Evolutionary conservation across 2,888 invertebrate species (phyloP).

Genomic region (Euphydryas editha): DNA sequence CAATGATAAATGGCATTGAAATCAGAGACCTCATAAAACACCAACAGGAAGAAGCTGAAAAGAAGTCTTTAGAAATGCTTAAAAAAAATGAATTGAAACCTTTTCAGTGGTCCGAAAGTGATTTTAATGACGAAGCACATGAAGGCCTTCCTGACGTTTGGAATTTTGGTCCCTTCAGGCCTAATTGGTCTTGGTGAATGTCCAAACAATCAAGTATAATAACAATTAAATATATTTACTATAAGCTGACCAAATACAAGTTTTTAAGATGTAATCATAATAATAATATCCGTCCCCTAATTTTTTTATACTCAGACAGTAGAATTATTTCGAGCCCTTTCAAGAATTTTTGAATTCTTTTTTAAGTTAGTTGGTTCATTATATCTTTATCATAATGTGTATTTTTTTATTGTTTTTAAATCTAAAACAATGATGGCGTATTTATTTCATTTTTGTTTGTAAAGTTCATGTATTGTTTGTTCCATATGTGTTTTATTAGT

Average conservation of each 20-base stretch:
- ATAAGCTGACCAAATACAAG: not conserved
- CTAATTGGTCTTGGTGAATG: constrained; percentile 85
- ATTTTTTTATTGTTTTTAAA: not conserved
- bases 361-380: constrained; percentile 16
- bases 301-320: constrained; percentile 1
- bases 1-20: constrained; percentile 65
- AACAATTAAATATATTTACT: constrained; percentile 3
- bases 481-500: not conserved
- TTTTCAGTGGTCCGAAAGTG: constrained; percentile 90
- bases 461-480: constrained; percentile 24
- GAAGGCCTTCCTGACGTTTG: constrained; percentile 90
- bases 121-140: constrained; percentile 85
- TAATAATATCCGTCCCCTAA: constrained; percentile 5
- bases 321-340: constrained; percentile 3
- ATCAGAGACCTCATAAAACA: constrained; percentile 70
- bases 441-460: constrained; percentile 37
- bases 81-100: constrained; percentile 75
- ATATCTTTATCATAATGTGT: not conserved
- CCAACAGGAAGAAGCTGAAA: constrained; percentile 66
- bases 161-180: constrained; percentile 85
- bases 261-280: constrained; percentile 9
- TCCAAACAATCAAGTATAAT: constrained; percentile 33
- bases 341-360: not conserved
- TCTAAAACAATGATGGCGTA: constrained; percentile 1
- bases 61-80: constrained; percentile 62